A percentile compares a stretch with the other conserved stretches of the same genome.
These are phyloP conservation scores for Caenorhabditis doughertyi DNA, from an alignment of 2,888 invertebrate genomes.

Conservation along the genomic window DNA sequence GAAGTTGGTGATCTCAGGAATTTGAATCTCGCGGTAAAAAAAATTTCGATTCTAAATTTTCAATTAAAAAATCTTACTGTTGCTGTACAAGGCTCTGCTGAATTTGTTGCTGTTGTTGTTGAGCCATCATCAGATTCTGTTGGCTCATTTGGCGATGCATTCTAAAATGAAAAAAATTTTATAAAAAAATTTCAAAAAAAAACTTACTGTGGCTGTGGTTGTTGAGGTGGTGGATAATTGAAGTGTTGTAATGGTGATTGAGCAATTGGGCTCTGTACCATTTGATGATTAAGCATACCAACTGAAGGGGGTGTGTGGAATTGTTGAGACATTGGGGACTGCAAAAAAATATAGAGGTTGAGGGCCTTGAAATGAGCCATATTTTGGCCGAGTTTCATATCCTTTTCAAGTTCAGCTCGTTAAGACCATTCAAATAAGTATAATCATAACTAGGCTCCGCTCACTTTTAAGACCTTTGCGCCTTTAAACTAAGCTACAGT, in stretches of 20 bases:
- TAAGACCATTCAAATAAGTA: no score
- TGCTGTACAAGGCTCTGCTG: neutral
- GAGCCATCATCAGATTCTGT: constrained; percentile 20
- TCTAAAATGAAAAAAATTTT: neutral
- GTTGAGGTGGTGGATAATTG: constrained; percentile 17
- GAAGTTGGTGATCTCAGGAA: neutral
- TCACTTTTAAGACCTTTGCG: no score
- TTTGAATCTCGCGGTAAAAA: neutral
- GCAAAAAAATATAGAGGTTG: neutral
- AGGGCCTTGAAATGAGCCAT: neutral
- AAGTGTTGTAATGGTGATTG: constrained; percentile 28
- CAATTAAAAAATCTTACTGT: neutral
- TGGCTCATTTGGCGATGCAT: constrained; percentile 12
- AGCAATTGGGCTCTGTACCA: constrained; percentile 8
- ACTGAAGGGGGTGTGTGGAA: constrained; percentile 51
- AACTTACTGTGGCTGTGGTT: constrained; percentile 17
- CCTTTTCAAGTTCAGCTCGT: no score
- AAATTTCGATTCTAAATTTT: neutral
- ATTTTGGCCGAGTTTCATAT: neutral
- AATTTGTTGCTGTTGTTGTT: constrained; percentile 7
- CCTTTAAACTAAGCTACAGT: no score
- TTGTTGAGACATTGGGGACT: constrained; percentile 55
- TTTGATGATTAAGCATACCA: constrained; percentile 23
- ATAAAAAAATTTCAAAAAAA: neutral
- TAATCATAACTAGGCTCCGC: no score